Evolutionary conservation across 2,888 invertebrate genomes (phyloP).

Genomic region (Frankliniella intonsa): DNA sequence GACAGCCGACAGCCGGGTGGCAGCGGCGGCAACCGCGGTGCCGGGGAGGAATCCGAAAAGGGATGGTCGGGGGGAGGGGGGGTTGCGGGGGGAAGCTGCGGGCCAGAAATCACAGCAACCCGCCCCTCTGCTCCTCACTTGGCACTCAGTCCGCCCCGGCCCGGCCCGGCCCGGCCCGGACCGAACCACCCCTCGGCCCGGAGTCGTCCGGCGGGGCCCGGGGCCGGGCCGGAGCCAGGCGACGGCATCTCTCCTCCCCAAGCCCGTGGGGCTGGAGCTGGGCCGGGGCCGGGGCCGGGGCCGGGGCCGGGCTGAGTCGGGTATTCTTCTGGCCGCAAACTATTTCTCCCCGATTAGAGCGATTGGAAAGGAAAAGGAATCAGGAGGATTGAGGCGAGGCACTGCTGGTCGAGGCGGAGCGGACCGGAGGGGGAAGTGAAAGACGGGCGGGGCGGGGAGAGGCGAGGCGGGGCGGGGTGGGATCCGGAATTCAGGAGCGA

Average conservation of each 20-base stretch:
- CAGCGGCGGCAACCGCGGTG: neutral
- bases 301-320: neutral
- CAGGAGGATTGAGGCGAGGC: neutral
- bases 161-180: neutral
- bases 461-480: neutral
- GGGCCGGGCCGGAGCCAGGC: neutral
- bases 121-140: too few species aligned
- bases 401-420: neutral
- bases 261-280: neutral
- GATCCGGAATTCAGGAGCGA: neutral
- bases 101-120: neutral
- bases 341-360: neutral
- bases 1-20: neutral
- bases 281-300: neutral
- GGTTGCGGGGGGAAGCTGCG: neutral
- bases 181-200: too few species aligned
- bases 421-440: too few species aligned
- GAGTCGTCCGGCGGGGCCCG: too few species aligned
- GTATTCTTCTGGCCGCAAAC: neutral
- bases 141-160: too few species aligned
- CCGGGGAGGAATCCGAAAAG: neutral
- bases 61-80: neutral
- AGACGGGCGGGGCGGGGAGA: neutral
- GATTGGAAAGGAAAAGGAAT: neutral
- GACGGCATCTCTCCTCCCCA: neutral